These are phyloP conservation scores for Odiellus spinosus DNA, from an alignment of 2,888 invertebrate genomes.

Conservation along the genomic window DNA sequence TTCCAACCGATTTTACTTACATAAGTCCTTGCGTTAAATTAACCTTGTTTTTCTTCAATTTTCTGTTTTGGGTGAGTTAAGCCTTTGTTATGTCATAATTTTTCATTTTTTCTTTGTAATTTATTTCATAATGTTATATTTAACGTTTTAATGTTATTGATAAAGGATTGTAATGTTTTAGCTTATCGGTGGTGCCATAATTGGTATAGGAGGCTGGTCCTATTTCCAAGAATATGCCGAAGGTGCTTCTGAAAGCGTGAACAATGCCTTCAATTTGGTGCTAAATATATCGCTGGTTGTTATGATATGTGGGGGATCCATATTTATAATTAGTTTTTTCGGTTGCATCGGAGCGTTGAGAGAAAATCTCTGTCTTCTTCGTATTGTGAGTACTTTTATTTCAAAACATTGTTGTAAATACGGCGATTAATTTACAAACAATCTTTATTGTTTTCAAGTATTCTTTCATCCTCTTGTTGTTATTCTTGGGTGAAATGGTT, in stretches of 20 bases:
- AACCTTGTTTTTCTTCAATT: no score
- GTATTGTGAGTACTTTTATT: slow-evolving; percentile 51
- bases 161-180: slow-evolving; percentile 31
- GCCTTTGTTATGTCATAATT: no score
- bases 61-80: no score
- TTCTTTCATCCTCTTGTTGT: slow-evolving; percentile 66
- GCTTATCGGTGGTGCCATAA: slow-evolving; percentile 70
- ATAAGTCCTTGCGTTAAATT: no score
- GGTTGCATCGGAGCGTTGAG: slow-evolving; percentile 79
- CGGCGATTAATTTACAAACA: neutral
- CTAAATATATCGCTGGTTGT: slow-evolving; percentile 78
- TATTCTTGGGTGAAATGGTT: slow-evolving; percentile 80
- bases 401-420: neutral
- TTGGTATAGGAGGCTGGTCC: slow-evolving; percentile 76
- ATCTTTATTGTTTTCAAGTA: slow-evolving; percentile 45
- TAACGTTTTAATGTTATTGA: no score
- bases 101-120: no score
- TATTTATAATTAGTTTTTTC: slow-evolving; percentile 86
- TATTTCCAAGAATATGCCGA: slow-evolving; percentile 85
- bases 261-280: slow-evolving; percentile 68
- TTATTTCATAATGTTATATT: no score
- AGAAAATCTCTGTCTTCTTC: slow-evolving; percentile 79
- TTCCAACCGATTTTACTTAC: no score
- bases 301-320: slow-evolving; percentile 70
- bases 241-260: slow-evolving; percentile 51